These are phyloP conservation scores for Henicopernis longicauda DNA, from an alignment of 2,113 vertebrate species.

Conservation along the genomic window DNA sequence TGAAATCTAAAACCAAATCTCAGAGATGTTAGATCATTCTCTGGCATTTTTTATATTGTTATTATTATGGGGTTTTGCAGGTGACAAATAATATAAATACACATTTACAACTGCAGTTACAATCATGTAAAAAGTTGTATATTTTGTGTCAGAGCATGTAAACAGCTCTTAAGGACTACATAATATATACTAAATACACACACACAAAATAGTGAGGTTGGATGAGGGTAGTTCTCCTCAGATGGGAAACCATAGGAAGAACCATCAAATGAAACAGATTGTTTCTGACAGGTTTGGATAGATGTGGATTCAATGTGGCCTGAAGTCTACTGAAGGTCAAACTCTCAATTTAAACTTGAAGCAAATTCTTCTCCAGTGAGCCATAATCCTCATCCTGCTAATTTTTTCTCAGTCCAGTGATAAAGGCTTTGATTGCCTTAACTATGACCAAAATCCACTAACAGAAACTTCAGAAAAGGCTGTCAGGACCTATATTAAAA, in stretches of 20 bases:
- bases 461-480: background rate
- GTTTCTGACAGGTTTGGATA: background rate
- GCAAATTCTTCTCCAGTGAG: background rate
- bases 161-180: background rate
- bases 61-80: background rate
- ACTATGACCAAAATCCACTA: slow-evolving; percentile 5
- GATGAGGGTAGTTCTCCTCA: background rate
- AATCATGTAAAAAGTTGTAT: background rate
- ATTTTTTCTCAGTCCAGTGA: background rate
- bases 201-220: background rate
- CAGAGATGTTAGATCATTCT: background rate
- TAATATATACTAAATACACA: background rate
- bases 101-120: background rate
- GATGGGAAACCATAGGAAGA: background rate
- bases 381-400: background rate
- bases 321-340: background rate
- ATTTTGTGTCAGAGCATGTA: background rate
- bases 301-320: background rate
- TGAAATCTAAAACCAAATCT: background rate
- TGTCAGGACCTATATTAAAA: background rate
- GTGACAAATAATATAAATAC: background rate
- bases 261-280: background rate
- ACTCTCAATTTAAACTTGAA: background rate
- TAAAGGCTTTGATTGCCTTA: slow-evolving; percentile 25
- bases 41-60: background rate